Conservation (phyloP, 2,113 vertebrate genomes). For the Corythornis madagascariensis region DNA sequence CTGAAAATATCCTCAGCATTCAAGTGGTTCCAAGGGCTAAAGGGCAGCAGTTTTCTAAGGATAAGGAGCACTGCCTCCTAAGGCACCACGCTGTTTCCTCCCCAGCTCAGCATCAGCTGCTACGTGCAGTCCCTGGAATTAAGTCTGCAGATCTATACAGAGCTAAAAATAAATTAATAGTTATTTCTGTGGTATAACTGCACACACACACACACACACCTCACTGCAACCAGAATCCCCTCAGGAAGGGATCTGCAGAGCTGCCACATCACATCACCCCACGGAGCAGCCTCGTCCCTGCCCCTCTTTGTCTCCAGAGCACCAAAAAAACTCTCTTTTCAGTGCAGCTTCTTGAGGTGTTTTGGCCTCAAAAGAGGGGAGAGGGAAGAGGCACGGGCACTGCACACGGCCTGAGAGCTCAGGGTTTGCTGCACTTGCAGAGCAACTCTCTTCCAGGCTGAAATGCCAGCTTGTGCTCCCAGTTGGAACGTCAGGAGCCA, state of each 20-base stretch:
- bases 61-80: not conserved
- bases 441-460: not conserved
- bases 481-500: not conserved
- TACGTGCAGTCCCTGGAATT: not conserved
- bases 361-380: not conserved
- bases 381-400: not conserved
- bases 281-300: not conserved
- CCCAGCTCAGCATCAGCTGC: not conserved
- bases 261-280: rapidly evolving
- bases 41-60: not conserved
- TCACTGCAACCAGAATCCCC: not conserved
- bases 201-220: not conserved
- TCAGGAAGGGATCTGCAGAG: rapidly evolving
- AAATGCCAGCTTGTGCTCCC: not conserved
- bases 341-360: rapidly evolving
- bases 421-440: not conserved
- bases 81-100: not conserved
- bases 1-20: not conserved
- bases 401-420: rapidly evolving
- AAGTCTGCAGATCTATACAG: not conserved
- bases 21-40: not conserved
- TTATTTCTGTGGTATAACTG: not conserved
- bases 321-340: not conserved
- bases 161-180: not conserved
- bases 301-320: not conserved